These are phyloP conservation scores for Himalopsyche anomala DNA, from an alignment of 2,888 invertebrate species.

Conservation along the genomic window DNA sequence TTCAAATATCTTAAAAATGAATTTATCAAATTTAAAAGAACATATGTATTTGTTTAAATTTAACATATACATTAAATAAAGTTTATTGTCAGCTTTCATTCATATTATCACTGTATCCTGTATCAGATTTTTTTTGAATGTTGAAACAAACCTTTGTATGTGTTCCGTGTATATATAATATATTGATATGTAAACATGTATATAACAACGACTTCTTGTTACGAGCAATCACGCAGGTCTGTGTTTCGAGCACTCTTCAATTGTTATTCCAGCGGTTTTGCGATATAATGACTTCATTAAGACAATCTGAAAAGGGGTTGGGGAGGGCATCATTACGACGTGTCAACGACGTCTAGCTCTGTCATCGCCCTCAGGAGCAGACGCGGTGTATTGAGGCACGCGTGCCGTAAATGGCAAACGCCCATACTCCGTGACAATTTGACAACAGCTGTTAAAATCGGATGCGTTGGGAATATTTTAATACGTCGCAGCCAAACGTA, in stretches of 20 bases:
- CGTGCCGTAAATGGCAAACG: constrained; percentile 9
- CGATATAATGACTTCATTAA: constrained; percentile 56
- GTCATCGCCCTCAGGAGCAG: neutral
- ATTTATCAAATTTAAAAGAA: too few species aligned
- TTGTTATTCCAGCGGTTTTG: constrained; percentile 56
- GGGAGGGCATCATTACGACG: neutral
- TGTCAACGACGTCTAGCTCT: constrained; percentile 1
- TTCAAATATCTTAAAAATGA: too few species aligned
- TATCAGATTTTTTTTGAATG: too few species aligned
- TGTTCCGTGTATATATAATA: too few species aligned
- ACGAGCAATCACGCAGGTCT: neutral
- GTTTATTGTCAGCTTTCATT: too few species aligned
- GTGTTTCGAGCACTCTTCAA: constrained; percentile 5
- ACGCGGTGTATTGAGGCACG: neutral
- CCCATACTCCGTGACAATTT: constrained; percentile 4
- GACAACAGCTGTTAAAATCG: constrained; percentile 11
- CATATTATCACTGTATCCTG: too few species aligned
- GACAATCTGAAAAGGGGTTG: constrained; percentile 50
- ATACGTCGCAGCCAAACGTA: neutral
- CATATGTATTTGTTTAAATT: too few species aligned
- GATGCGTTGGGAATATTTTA: constrained; percentile 7
- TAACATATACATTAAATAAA: too few species aligned
- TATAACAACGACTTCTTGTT: neutral
- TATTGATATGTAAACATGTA: too few species aligned
- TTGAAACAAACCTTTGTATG: too few species aligned